phyloP scores from a whole-genome alignment of 2,888 invertebrate genomes.

The Acleris holmiana region DNA sequence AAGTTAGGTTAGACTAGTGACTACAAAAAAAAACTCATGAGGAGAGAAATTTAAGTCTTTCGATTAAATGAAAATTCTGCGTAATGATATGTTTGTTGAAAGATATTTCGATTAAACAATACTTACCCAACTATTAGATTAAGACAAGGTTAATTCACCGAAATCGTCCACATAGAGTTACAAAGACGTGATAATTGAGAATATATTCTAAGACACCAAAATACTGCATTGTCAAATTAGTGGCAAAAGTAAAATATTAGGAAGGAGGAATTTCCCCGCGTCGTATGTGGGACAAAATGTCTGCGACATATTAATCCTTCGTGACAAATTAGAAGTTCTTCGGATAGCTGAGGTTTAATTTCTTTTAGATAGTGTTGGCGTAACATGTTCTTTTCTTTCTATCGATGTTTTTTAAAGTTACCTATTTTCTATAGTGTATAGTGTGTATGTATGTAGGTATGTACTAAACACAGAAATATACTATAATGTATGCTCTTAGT shows the following conservation, averaged over 20 bases:
- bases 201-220: conserved; percentile 15
- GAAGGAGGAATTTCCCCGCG: conserved; percentile 36
- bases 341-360: conserved; percentile 49
- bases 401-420: not conserved
- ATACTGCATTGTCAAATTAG: not conserved
- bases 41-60: too few relatives aligned
- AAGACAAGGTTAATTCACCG: too few relatives aligned
- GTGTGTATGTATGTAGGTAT: too few relatives aligned
- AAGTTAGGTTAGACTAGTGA: too few relatives aligned
- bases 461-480: too few relatives aligned
- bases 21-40: too few relatives aligned
- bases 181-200: conserved; percentile 28
- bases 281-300: conserved; percentile 49
- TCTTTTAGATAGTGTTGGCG: conserved; percentile 34
- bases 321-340: conserved; percentile 46
- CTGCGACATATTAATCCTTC: conserved; percentile 49
- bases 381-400: not conserved
- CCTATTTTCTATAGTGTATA: too few relatives aligned
- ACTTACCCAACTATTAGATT: too few relatives aligned
- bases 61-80: too few relatives aligned
- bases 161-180: conserved; percentile 21
- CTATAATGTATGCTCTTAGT: not conserved
- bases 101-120: too few relatives aligned
- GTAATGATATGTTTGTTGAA: too few relatives aligned
- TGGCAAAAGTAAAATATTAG: conserved; percentile 32